Percentiles rank a stretch among this genome's conserved stretches.
Evolutionary conservation across 1,140 invertebrate genomes (phyloP).

Genomic region (Meloidogyne exigua): DNA sequence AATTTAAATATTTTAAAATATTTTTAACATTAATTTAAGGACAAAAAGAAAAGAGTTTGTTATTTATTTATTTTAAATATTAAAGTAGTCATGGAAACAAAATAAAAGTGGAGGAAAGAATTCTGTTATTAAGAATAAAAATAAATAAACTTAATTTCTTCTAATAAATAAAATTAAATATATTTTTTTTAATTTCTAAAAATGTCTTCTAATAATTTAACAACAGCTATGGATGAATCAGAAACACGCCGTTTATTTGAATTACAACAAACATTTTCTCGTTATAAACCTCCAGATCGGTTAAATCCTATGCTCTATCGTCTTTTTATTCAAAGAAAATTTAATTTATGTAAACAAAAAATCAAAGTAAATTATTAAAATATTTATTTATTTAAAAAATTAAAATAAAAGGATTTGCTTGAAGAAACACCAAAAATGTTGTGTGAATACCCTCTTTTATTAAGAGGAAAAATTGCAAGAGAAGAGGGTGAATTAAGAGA

Average conservation of each 20-base stretch:
- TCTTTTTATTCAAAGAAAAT: constrained; percentile 29
- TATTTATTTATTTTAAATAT: too few relatives aligned
- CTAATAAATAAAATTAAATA: neutral
- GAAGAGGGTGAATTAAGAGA: constrained; percentile 46
- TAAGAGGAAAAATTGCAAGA: constrained; percentile 41
- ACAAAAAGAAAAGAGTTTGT: too few relatives aligned
- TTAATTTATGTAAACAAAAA: constrained; percentile 33
- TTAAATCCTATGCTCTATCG: constrained; percentile 26
- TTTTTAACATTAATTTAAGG: too few relatives aligned
- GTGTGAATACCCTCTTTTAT: constrained; percentile 46
- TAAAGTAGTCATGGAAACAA: too few relatives aligned
- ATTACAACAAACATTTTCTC: constrained; percentile 9
- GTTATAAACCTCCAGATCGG: constrained; percentile 32
- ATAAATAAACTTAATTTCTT: too few relatives aligned
- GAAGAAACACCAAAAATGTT: constrained; percentile 25
- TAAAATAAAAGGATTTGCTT: constrained; percentile 36
- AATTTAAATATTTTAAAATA: too few relatives aligned
- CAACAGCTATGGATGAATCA: neutral
- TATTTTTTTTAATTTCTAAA: neutral
- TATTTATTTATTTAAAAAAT: constrained; percentile 11
- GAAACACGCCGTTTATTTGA: neutral
- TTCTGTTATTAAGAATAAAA: too few relatives aligned
- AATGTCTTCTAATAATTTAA: neutral
- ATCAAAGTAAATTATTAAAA: constrained; percentile 35
- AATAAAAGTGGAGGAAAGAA: too few relatives aligned